Conservation (phyloP, 2,113 vertebrate genomes). For the Lonchura striata region DNA sequence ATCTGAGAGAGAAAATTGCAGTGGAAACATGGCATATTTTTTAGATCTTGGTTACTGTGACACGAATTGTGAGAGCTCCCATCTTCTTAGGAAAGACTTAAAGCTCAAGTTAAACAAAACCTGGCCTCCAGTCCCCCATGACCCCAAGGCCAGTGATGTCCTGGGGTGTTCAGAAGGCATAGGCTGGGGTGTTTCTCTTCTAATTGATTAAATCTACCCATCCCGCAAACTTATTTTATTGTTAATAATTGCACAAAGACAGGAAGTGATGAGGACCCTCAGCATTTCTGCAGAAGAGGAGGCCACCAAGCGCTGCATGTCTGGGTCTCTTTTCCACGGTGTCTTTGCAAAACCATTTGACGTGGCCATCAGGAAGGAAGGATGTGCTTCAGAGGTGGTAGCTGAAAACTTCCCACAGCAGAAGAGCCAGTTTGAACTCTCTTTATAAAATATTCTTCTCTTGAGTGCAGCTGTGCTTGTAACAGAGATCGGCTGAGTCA, state of each 20-base stretch:
- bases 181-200: neutral
- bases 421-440: conserved; percentile 7
- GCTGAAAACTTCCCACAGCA: neutral
- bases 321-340: neutral
- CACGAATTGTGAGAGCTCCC: neutral
- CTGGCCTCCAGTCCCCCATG: neutral
- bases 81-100: neutral
- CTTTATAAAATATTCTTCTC: neutral
- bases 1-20: conserved; percentile 58
- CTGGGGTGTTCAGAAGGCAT: neutral
- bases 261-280: neutral
- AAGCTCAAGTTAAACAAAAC: neutral
- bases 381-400: neutral
- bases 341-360: neutral
- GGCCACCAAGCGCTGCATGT: accelerated
- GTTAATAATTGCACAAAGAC: neutral
- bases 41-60: neutral
- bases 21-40: conserved; percentile 23
- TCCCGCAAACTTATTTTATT: neutral
- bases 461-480: conserved; percentile 23
- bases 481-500: conserved; percentile 12
- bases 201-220: neutral
- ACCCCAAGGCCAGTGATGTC: neutral
- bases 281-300: neutral
- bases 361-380: neutral